Evolutionary conservation across 2,888 invertebrate genomes (phyloP), one percentile per base, ranked within the genome.

Genomic region (Itoplectis maculator): DNA sequence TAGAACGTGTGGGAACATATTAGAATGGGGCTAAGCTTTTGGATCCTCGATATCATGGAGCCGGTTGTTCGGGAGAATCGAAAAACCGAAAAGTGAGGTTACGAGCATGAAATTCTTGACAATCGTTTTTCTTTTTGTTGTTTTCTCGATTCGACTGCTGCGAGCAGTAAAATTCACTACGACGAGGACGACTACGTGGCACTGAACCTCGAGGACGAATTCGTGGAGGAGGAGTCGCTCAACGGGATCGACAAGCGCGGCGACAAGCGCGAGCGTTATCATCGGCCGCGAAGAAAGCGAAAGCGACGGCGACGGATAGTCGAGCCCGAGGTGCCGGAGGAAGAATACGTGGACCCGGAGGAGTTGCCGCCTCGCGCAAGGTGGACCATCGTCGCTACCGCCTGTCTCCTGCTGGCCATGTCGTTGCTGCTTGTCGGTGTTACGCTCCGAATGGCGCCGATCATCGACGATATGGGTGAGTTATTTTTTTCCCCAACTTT

Each of bases 401-500:
- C 98, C 83, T 97, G 97, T 90, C 94, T 98, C 84, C 94, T 98
- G 86, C 95, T 98, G 81, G 95, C 97, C 90, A 97, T 98, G 94
- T 98, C 98, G 93, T 95, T 98, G 88, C 94, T 98, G 86, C 94
- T 98, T 81, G 98, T 98, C 40, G 98, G 98, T 15, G 96, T 98
- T 77, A 98, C 98, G 4, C 94, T 98, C 40, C 94, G 98, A 85
- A 98, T 98, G 97, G 98, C 98, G 13, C 98, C 98, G 11, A 96
- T 98, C 87, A 98, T 98, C 90, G 98, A 98, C 92, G 98, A 98
- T 90, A 97, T 98, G 96, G 98, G 98, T 98, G 93, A 96, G 97
- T 95, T 29, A 23, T 49, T 23, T 0, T n/a, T n/a, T n/a, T n/a
- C n/a, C n/a, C n/a, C n/a, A n/a, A n/a, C n/a, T n/a, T n/a, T n/a